Base-by-base conservation (phyloP, 2,113 vertebrate genomes). In the Rhipidura dahli region DNA sequence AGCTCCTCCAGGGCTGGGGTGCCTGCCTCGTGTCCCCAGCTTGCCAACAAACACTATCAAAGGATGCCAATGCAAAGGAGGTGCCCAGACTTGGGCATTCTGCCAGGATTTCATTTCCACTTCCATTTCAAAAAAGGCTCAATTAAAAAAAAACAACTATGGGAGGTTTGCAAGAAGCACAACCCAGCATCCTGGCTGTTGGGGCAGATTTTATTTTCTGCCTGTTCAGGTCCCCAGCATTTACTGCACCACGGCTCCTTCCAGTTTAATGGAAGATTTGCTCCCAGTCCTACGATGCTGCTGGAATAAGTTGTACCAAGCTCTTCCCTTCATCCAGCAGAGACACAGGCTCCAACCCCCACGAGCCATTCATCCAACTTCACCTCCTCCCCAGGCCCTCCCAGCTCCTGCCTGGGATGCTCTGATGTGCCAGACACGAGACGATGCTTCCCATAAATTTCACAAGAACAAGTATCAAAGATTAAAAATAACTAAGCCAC, bases 401-500 rank as follows among this genome's bases (percentile, higher is more conserved):
- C 71, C 64, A 64, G 76, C 76, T 80, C 45, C 30, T 1, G 22
- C 80, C 42, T 11, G 21, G 61, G 69, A 87, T 64, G 76, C 81
- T 87, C 76, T 24, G 37, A 21, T 18, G 68, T 50, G 53, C 93
- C 92, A 94, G 79, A 83, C 89, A 64, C 19, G 35, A 88, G 63
- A 69, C 3, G 16, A 80, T 20, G 37, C 76, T 92, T 93, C 83
- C 95, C 94, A 96, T 94, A 88, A 93, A 86, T 95, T 91, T 91
- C 89, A 82, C 85, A 76, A 26, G 91, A 96, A 87, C 6, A 13
- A 91, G 63, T 30, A 93, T 80, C 71, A 42, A 33, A 57, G 91
- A 94, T 95, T 94, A 96, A 94, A 96, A 97, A 97, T 96, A 96
- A 94, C 93, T 24, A 73, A 91, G 84, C 71, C 92, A 14, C 16